A percentile compares a stretch with the other conserved stretches of the same genome.
phyloP scores from a whole-genome alignment of 2,797 vertebrate genomes.

The Prionace glauca region DNA sequence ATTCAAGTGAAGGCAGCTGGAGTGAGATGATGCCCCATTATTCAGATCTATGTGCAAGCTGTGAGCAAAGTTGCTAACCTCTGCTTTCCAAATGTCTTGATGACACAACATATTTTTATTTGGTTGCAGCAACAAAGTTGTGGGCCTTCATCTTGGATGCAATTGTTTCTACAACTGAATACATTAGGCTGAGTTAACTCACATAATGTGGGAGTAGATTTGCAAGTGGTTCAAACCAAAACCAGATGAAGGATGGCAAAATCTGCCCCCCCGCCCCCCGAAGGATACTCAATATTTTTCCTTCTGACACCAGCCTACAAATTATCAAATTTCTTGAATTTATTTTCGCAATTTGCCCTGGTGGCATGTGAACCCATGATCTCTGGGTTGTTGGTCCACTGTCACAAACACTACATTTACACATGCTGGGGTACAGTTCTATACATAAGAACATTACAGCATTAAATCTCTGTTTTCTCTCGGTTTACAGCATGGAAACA shows the following conservation, averaged over 20 bases:
- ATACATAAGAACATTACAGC: too few relatives aligned
- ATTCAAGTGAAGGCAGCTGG: slow-evolving; percentile 23
- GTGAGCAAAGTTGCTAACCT: slow-evolving; percentile 45
- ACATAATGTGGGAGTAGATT: too few relatives aligned
- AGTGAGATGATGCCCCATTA: background rate
- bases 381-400: background rate
- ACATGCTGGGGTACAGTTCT: background rate
- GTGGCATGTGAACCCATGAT: too few relatives aligned
- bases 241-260: background rate
- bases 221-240: background rate
- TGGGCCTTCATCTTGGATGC: background rate
- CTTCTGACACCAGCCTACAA: background rate
- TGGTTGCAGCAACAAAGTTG: background rate
- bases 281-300: background rate
- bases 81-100: slow-evolving; percentile 44
- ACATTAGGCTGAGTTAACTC: background rate
- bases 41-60: background rate
- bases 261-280: background rate
- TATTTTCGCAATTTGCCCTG: background rate
- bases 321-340: background rate
- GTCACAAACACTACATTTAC: background rate
- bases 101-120: background rate
- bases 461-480: background rate
- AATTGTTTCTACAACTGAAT: background rate
- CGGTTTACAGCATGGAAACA: too few relatives aligned